phyloP scores from a whole-genome alignment of 2,797 vertebrate species.

The Oreortyx pictus region DNA sequence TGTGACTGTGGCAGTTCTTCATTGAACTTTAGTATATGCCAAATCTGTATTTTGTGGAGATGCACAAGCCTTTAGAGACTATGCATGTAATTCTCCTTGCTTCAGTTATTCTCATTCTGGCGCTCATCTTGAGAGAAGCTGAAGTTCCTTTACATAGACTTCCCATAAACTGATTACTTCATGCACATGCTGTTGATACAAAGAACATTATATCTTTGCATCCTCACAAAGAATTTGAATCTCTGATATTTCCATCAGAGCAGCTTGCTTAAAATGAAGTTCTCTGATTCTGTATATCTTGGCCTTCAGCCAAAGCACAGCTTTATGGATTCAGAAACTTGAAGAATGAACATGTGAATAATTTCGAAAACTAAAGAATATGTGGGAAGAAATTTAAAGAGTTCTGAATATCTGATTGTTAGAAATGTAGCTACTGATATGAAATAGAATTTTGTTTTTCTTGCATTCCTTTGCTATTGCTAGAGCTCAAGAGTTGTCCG shows the following conservation, averaged over 20 bases:
- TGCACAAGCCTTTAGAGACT: background rate
- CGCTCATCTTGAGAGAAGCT: background rate
- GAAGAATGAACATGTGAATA: background rate
- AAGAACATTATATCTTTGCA: background rate
- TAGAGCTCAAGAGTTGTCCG: background rate
- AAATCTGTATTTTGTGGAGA: background rate
- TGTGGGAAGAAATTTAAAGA: background rate
- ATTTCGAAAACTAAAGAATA: constrained; percentile 16
- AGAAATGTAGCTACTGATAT: background rate
- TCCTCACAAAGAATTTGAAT: background rate
- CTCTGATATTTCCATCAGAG: background rate
- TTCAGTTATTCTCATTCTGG: background rate
- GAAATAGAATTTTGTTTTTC: background rate
- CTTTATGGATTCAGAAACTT: background rate
- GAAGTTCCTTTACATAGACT: background rate
- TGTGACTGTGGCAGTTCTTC: background rate
- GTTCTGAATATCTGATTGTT: background rate
- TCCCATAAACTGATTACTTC: background rate
- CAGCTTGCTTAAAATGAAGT: background rate
- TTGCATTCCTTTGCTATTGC: background rate
- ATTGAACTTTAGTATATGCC: background rate
- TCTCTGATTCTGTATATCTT: background rate
- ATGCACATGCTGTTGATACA: background rate
- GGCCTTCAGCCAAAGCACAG: background rate
- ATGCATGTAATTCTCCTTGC: background rate